A percentile compares a stretch with the other conserved stretches of the same genome.
phyloP scores from a whole-genome alignment of 2,113 vertebrate species.

The Thryonomys swinderianus region DNA sequence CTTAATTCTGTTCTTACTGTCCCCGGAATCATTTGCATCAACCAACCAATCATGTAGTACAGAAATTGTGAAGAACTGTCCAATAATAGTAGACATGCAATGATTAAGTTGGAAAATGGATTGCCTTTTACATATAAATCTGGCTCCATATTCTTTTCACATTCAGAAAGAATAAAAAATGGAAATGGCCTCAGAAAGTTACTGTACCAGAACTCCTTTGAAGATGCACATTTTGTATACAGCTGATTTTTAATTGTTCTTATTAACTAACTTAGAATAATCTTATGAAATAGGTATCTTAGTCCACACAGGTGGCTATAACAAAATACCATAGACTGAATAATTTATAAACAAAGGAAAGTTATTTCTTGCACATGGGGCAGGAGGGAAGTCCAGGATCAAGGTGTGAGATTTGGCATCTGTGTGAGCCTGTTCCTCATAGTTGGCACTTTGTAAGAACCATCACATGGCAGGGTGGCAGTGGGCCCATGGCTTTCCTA shows the following conservation, averaged over 20 bases:
- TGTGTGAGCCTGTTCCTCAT: not conserved
- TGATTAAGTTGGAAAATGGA: not conserved
- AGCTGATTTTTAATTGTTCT: constrained; percentile 6
- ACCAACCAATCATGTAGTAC: not conserved
- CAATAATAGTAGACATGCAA: not conserved
- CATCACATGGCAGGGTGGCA: not conserved
- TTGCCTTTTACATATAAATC: not conserved
- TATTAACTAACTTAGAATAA: not conserved
- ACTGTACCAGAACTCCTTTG: not conserved
- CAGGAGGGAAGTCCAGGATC: not conserved
- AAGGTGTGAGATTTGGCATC: not conserved
- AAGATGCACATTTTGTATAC: not conserved
- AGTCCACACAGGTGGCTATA: not conserved
- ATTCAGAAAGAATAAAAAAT: not conserved
- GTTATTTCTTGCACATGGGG: not conserved
- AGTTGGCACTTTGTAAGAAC: not conserved
- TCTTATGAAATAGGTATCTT: not conserved
- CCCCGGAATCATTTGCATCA: not conserved
- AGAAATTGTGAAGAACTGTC: not conserved
- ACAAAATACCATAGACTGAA: not conserved
- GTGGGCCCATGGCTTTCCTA: not conserved
- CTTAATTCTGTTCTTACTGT: not conserved
- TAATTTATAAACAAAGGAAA: not conserved
- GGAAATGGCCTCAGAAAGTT: not conserved
- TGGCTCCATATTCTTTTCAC: not conserved